A percentile compares a stretch with the other conserved stretches of the same genome.
These are phyloP conservation scores for Epicauta chinensis DNA, from an alignment of 1,140 invertebrate genomes.

Conservation along the genomic window DNA sequence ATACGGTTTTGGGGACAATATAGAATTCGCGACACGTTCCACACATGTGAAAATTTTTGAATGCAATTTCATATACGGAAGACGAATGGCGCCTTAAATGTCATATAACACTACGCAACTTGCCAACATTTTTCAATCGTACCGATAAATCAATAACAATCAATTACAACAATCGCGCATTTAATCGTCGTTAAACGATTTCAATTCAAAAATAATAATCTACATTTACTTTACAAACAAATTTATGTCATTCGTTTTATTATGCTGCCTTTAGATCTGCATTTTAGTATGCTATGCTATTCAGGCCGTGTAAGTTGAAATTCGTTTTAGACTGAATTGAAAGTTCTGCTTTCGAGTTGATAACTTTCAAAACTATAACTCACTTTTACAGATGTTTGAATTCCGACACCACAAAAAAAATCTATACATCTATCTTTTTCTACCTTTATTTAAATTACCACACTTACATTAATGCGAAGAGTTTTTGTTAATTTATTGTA, in stretches of 20 bases:
- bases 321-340: slow-evolving; percentile 8
- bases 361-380: slow-evolving; percentile 8
- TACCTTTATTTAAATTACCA: too few species aligned
- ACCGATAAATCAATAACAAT: neutral
- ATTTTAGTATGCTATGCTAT: neutral
- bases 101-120: slow-evolving; percentile 3
- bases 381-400: neutral
- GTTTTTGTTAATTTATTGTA: too few species aligned
- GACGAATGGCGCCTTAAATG: slow-evolving; percentile 16
- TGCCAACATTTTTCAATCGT: neutral
- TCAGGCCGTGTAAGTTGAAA: slow-evolving; percentile 6
- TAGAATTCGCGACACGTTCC: slow-evolving; percentile 23
- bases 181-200: neutral
- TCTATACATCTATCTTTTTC: too few species aligned
- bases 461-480: too few species aligned
- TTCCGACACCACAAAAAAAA: too few species aligned
- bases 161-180: neutral
- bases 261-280: neutral
- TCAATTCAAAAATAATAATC: neutral
- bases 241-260: neutral
- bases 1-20: slow-evolving; percentile 3
- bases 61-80: slow-evolving; percentile 26
- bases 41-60: slow-evolving; percentile 30
- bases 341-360: neutral
- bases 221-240: neutral